A percentile compares a stretch with the other conserved stretches of the same genome.
Evolutionary conservation across 2,888 invertebrate species (phyloP).

Genomic region (Philereme transversata): DNA sequence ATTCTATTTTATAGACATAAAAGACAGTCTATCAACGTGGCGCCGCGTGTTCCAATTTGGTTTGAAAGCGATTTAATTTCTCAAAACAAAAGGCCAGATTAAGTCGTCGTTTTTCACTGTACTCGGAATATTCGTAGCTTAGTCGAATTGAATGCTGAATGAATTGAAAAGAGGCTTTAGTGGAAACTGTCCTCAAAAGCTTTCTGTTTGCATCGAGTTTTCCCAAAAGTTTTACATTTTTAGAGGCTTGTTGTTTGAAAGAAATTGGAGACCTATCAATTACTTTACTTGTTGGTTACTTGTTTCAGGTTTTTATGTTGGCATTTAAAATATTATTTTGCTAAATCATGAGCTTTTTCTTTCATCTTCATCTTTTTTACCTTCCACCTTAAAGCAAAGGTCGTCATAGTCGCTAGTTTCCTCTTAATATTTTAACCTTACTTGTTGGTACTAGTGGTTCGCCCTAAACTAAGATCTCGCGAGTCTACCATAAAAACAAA

Average conservation of each 20-base stretch:
- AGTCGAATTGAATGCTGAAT: slow-evolving; percentile 36
- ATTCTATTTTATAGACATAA: slow-evolving; percentile 14
- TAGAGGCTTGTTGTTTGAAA: background rate
- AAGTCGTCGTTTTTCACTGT: slow-evolving; percentile 55
- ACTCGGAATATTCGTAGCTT: slow-evolving; percentile 40
- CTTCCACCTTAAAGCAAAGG: too few relatives aligned
- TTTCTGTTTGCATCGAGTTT: slow-evolving; percentile 11
- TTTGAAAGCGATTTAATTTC: slow-evolving; percentile 71
- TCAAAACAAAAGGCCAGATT: slow-evolving; percentile 68
- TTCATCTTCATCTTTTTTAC: too few relatives aligned
- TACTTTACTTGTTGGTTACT: background rate
- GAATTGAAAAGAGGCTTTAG: slow-evolving; percentile 35
- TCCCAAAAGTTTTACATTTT: slow-evolving; percentile 6
- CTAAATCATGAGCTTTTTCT: too few relatives aligned
- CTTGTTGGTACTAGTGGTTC: too few relatives aligned
- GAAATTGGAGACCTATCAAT: background rate
- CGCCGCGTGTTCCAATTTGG: slow-evolving; percentile 62
- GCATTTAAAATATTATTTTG: too few relatives aligned
- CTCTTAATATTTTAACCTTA: too few relatives aligned
- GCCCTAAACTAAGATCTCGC: too few relatives aligned
- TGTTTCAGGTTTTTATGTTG: background rate
- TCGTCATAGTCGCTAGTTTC: too few relatives aligned
- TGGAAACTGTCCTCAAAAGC: slow-evolving; percentile 22
- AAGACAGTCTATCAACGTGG: slow-evolving; percentile 19
- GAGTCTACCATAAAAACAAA: too few relatives aligned